phyloP scores from a whole-genome alignment of 2,797 vertebrate species.

The Rhynchonycteris naso region DNA sequence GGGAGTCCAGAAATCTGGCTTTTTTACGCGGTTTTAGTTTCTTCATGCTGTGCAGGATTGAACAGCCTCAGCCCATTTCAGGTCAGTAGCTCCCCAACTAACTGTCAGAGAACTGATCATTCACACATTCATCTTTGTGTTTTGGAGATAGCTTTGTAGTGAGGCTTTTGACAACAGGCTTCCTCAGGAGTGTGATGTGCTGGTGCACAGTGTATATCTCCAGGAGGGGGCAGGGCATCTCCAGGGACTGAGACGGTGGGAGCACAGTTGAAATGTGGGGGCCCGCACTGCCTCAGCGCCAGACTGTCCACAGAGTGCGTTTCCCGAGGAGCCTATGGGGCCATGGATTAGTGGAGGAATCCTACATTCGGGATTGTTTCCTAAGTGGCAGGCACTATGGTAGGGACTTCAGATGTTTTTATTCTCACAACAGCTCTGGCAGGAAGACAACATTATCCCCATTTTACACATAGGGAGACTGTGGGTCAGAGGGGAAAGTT shows the following conservation, averaged over 20 bases:
- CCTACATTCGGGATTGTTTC: neutral
- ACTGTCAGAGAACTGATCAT: neutral
- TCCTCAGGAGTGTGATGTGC: neutral
- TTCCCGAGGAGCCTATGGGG: neutral
- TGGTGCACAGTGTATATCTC: accelerated
- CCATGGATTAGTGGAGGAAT: neutral
- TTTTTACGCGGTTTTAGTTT: neutral
- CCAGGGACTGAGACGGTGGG: neutral
- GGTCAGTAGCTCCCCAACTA: neutral
- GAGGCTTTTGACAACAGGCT: neutral
- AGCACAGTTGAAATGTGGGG: neutral
- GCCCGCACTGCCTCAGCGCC: neutral
- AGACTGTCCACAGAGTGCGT: neutral
- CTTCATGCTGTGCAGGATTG: neutral
- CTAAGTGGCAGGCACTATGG: neutral
- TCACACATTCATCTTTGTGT: accelerated
- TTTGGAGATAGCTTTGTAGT: neutral
- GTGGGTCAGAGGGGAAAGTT: neutral
- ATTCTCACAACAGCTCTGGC: neutral
- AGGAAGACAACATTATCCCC: neutral
- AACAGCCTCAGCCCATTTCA: neutral
- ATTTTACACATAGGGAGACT: neutral
- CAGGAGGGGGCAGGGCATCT: neutral
- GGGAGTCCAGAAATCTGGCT: neutral
- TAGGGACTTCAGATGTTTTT: neutral